Percentiles rank a stretch among this genome's conserved stretches.
These are phyloP conservation scores for Polymixis flavicincta DNA, from an alignment of 2,888 invertebrate genomes.

Conservation along the genomic window DNA sequence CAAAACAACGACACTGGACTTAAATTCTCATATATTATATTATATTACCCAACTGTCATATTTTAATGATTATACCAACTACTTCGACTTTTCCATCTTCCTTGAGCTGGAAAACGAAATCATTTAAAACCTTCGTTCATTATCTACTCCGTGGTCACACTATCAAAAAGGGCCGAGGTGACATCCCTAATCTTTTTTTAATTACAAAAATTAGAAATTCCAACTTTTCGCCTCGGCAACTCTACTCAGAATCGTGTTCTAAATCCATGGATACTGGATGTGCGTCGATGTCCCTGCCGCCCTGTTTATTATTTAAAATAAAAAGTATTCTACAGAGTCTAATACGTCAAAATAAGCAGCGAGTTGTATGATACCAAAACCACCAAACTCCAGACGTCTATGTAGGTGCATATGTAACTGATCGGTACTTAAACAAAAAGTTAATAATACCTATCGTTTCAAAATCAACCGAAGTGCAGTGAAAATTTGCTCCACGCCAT, in stretches of 20 bases:
- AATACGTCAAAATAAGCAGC: too few species aligned
- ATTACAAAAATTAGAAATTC: too few species aligned
- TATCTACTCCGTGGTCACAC: too few species aligned
- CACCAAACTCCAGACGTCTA: not conserved
- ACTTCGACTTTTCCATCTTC: not conserved
- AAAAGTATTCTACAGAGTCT: too few species aligned
- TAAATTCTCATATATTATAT: too few species aligned
- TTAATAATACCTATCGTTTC: not conserved
- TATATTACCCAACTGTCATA: too few species aligned
- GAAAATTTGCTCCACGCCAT: not conserved
- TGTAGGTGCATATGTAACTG: not conserved
- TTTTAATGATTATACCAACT: not conserved
- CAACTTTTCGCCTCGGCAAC: too few species aligned
- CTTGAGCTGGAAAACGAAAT: not conserved
- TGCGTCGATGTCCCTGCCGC: too few species aligned
- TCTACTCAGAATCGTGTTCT: too few species aligned
- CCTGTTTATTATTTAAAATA: too few species aligned
- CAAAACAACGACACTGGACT: not conserved
- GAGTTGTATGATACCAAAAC: not conserved
- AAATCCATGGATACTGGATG: too few species aligned
- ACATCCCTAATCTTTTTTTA: not conserved
- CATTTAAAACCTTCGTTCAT: not conserved
- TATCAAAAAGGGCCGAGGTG: not conserved
- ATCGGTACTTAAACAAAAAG: not conserved
- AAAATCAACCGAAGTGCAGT: conserved; percentile 6